phyloP scores from a whole-genome alignment of 2,113 vertebrate species.

The Cairina moschata region DNA sequence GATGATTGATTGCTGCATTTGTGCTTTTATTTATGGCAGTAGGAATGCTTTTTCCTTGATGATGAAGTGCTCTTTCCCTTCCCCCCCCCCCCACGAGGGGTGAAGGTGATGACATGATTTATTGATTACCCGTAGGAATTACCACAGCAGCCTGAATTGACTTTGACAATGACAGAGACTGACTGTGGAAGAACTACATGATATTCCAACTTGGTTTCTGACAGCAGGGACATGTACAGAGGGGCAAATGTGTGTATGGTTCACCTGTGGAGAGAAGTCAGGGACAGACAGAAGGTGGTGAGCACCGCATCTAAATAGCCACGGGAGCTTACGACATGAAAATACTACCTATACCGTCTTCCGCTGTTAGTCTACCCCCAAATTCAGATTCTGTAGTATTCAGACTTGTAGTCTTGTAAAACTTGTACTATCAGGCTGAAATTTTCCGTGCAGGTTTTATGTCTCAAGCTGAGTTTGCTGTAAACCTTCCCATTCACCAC shows the following conservation, averaged over 20 bases:
- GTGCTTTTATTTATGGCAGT: conserved; percentile 73
- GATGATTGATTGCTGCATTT: conserved; percentile 75
- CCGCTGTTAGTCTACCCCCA: neutral
- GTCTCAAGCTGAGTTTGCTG: neutral
- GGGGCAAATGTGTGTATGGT: neutral
- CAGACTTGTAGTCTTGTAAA: neutral
- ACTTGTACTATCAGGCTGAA: neutral
- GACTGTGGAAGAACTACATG: conserved; percentile 69
- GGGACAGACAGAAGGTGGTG: neutral
- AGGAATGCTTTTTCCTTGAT: conserved; percentile 72
- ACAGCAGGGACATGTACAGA: conserved; percentile 12
- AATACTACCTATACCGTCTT: neutral
- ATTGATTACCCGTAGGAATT: conserved; percentile 81
- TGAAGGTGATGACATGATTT: conserved; percentile 81
- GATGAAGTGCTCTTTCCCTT: conserved; percentile 70
- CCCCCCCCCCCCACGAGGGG: conserved; percentile 45
- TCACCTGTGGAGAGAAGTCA: conserved; percentile 31
- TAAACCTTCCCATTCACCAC: neutral
- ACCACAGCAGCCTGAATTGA: conserved; percentile 62
- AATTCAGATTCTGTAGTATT: neutral
- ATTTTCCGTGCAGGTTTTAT: neutral
- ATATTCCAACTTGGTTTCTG: conserved; percentile 54
- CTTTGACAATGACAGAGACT: conserved; percentile 79
- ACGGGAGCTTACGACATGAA: neutral
- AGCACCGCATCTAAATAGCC: neutral